Evolutionary conservation across 2,888 invertebrate species (phyloP), one percentile per base, ranked within the genome.

Genomic region (Erebia palarica): DNA sequence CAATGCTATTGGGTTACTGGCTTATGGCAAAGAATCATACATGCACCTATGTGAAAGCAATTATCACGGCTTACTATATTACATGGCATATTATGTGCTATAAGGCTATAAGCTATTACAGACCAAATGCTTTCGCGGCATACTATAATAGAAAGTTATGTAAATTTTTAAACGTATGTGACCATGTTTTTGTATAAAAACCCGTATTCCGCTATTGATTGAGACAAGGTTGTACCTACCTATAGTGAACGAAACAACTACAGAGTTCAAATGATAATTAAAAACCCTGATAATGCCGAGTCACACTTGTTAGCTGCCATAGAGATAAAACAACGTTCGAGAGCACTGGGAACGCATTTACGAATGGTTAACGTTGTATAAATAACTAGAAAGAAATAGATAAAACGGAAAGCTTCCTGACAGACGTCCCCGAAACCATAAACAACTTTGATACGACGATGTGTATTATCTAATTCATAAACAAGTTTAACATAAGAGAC

Each of bases 261-360:
- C 4, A 13, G 42, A 49, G 44, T 55, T 42, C 55, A 65, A 65
- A 47, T 44, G 47, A 66, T 58, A 58, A 66, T 66, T 21, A 11
- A 47, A 66, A 21, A 47, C 16, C 57, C 51, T 53, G 47, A 13
- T 13, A 14, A 5, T 44, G 65, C 44, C 36, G 68, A 59, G 73
- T 65, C 74, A 68, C 68, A 72, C 72, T 69, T 75, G 70, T 77
- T 75, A 75, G 73, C 68, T 73, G 72, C 74, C 69, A 67, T 58
- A 65, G 53, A 75, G 77, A 79, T 79, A 77, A 76, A 73, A 66
- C 69, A 70, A 65, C 59, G 67, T 68, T 76, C 69, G 73, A 77
- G 73, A 75, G 73, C 71, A 72, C 64, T 75, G 69, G 70, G 74
- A 76, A 76, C 64, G 68, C 67, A 70, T 70, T 75, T 72, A 72